Conservation (phyloP, 1,140 invertebrate genomes). For the Lysiphlebus fabarum region DNA sequence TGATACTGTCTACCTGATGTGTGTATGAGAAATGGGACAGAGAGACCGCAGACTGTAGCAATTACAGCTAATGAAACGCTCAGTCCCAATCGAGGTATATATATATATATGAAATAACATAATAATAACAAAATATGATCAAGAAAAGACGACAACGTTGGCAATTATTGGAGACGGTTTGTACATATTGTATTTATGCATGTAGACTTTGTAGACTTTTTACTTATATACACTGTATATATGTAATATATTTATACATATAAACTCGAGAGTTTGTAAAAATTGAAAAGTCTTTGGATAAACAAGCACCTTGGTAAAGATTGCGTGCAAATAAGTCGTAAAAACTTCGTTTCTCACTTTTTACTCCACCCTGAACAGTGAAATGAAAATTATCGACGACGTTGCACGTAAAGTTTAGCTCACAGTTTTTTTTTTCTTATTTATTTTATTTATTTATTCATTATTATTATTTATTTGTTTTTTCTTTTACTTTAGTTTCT, state of each 20-base stretch:
- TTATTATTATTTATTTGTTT: neutral
- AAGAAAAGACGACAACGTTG: conserved; percentile 20
- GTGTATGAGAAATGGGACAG: conserved; percentile 26
- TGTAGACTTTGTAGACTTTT: neutral
- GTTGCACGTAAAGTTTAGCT: conserved; percentile 25
- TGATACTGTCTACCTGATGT: conserved; percentile 42
- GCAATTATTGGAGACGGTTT: conserved; percentile 28
- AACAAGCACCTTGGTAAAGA: conserved; percentile 24
- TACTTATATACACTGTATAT: neutral
- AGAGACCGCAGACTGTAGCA: conserved; percentile 52
- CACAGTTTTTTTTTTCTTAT: conserved; percentile 9
- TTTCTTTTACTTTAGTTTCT: neutral
- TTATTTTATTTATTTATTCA: conserved; percentile 5
- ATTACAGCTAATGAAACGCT: conserved; percentile 54
- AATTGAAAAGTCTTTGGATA: conserved; percentile 19
- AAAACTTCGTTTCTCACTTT: conserved; percentile 30
- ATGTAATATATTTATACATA: too few species aligned
- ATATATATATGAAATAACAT: neutral
- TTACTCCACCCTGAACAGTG: conserved; percentile 14
- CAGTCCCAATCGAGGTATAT: conserved; percentile 8
- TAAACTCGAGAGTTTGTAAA: too few species aligned
- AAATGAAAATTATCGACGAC: conserved; percentile 30
- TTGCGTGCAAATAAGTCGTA: conserved; percentile 44
- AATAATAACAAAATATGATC: conserved; percentile 17
- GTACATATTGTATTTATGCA: conserved; percentile 6